A percentile compares a stretch with the other conserved stretches of the same genome.
These are phyloP conservation scores for Enteromius trimaculatus DNA, from an alignment of 2,797 vertebrate genomes.

Conservation along the genomic window DNA sequence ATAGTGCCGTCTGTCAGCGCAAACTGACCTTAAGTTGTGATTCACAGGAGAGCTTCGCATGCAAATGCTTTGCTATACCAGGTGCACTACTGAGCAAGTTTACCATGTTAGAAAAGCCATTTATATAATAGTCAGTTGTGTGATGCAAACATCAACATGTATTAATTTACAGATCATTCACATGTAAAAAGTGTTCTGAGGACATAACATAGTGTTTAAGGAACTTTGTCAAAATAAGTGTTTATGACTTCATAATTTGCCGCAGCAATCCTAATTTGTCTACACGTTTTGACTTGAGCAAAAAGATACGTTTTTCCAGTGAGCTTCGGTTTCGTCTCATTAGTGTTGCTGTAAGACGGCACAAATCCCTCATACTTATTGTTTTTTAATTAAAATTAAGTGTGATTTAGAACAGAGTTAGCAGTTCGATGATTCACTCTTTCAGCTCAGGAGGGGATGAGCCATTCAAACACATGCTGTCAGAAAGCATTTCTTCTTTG, in stretches of 20 bases:
- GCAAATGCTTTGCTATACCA: background rate
- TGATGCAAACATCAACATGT: too few species aligned
- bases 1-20: background rate
- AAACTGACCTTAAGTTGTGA: background rate
- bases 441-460: conserved; percentile 6
- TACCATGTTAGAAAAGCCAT: background rate
- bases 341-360: background rate
- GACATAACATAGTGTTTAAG: background rate
- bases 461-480: conserved; percentile 24
- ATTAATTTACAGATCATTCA: too few species aligned
- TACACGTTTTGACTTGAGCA: background rate
- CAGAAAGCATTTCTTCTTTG: conserved; percentile 18
- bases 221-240: background rate
- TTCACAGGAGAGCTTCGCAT: background rate
- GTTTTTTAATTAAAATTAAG: conserved; percentile 1
- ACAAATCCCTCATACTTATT: background rate
- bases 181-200: background rate
- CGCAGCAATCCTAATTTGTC: background rate
- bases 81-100: background rate
- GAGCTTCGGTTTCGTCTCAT: background rate
- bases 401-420: conserved; percentile 7
- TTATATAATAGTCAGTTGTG: background rate
- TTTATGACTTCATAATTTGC: background rate
- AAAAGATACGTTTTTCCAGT: background rate
- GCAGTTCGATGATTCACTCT: conserved; percentile 20